Conservation (phyloP, 2,888 invertebrate species). For the Coleophora deauratella region DNA sequence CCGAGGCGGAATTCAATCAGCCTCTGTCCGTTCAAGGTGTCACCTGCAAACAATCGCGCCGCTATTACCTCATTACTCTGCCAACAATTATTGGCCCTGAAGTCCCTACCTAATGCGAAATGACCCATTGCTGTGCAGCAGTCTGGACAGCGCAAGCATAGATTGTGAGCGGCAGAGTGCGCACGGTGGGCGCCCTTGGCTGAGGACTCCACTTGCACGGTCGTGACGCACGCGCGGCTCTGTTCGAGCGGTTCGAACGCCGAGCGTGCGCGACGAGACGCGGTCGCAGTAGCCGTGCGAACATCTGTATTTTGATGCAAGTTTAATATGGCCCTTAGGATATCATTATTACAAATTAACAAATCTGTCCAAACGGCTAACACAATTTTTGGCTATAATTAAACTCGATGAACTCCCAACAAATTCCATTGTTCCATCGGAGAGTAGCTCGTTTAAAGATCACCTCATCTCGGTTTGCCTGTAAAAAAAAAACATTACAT, state of each 20-base stretch:
- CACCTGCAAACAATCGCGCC: constrained; percentile 75
- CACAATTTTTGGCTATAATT: constrained; percentile 19
- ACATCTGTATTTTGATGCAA: constrained; percentile 28
- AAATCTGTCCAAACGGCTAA: constrained; percentile 24
- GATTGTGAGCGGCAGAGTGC: constrained; percentile 30
- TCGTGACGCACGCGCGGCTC: constrained; percentile 29
- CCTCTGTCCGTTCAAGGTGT: constrained; percentile 87
- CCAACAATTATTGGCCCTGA: constrained; percentile 15
- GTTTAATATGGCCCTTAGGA: constrained; percentile 1
- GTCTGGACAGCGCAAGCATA: constrained; percentile 20
- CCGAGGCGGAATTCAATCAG: constrained; percentile 88
- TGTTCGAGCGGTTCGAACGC: constrained; percentile 4
- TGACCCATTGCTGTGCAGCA: constrained; percentile 43
- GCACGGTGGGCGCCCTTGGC: constrained; percentile 57
- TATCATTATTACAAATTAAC: constrained; percentile 3
- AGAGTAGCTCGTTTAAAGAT: constrained; percentile 16
- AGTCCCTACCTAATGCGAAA: constrained; percentile 45
- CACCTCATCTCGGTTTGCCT: constrained; percentile 17
- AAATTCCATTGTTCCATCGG: constrained; percentile 23
- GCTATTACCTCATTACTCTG: neutral
- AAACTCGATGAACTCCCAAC: constrained; percentile 8
- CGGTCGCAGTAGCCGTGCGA: constrained; percentile 43
- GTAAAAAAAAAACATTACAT: neutral
- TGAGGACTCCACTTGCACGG: constrained; percentile 52
- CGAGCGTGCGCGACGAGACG: constrained; percentile 31